Evolutionary conservation across 2,888 invertebrate species (phyloP), one percentile per base, ranked within the genome.

Genomic region (Drosophila mulleri): DNA sequence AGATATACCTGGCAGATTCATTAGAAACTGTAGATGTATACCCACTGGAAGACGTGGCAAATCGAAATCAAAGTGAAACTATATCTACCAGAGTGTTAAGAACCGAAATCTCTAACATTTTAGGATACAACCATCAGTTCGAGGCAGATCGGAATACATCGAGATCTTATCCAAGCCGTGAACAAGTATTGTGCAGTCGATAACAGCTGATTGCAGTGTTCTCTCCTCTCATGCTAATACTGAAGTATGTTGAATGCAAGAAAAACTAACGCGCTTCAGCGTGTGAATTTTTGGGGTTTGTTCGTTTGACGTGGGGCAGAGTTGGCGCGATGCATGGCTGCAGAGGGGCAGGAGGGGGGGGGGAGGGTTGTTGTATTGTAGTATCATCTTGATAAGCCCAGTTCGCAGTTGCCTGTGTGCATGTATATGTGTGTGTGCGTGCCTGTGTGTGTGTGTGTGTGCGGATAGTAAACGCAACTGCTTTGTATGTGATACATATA

Each of bases 381-480:
- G 53, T 68, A 61, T 64, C 75, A 67, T 73, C 57, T 60, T 67
- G 74, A 75, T 73, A 75, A 67, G 73, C 54, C 47, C 63, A 44
- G 60, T 63, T 73, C 67, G 63, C 78, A 73, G 78, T 75, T 78
- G 79, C 69, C 48, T 29, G 58, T 72, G 53, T 65, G 11, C 37
- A 29, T 20, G 16, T 56, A 29, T 45, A 39, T 53, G 42, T 53
- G 47, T 39, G 7, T 37, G 4, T 3, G 20, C 14, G 32, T 48
- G 18, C 20, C 16, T n/a, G n/a, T n/a, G n/a, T 42, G 18, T 37
- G 32, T 26, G 18, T 39, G 47, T 67, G 53, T 71, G 79, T 76
- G 67, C 54, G 80, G 32, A 64, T 79, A 75, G 75, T 79, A 56
- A 75, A 65, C 75, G 75, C 75, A 76, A 76, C 75, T 76, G 76